Conservation (phyloP, 1,140 invertebrate species). For the Drosophila auraria region DNA sequence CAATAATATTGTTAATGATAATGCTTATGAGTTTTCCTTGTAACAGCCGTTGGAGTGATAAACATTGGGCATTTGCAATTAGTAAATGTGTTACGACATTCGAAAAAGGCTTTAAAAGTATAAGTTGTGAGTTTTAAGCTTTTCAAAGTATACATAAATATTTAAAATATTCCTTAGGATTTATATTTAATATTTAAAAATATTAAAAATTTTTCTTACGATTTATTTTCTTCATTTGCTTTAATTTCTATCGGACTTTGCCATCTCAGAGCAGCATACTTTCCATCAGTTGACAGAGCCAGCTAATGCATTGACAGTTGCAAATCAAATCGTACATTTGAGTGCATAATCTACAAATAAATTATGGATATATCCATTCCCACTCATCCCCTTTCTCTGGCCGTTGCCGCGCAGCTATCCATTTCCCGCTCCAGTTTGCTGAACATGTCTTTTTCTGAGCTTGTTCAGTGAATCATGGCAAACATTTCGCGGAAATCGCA, state of each 20-base stretch:
- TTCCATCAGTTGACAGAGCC: constrained; percentile 64
- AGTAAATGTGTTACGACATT: constrained; percentile 56
- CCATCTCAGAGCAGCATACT: constrained; percentile 30
- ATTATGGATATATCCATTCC: constrained; percentile 53
- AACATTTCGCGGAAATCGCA: constrained; percentile 73
- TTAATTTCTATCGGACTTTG: not conserved
- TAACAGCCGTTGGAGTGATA: constrained; percentile 69
- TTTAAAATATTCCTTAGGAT: not conserved
- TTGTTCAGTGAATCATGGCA: constrained; percentile 78
- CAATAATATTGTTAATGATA: constrained; percentile 84
- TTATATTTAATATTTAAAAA: not conserved
- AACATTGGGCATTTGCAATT: constrained; percentile 75
- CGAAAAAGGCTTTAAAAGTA: not conserved
- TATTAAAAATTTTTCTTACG: not conserved
- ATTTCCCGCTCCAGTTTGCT: constrained; percentile 50
- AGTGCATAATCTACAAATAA: constrained; percentile 72
- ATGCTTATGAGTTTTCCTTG: constrained; percentile 82
- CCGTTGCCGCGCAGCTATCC: constrained; percentile 31
- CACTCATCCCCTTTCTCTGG: not conserved
- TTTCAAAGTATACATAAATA: not conserved
- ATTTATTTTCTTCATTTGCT: not conserved
- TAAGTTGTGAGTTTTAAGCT: not conserved
- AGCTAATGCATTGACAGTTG: constrained; percentile 69
- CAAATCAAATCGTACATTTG: constrained; percentile 73
- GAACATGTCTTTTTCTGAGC: constrained; percentile 50